phyloP scores from a whole-genome alignment of 2,113 vertebrate genomes.

The Coryphaenoides rupestris region DNA sequence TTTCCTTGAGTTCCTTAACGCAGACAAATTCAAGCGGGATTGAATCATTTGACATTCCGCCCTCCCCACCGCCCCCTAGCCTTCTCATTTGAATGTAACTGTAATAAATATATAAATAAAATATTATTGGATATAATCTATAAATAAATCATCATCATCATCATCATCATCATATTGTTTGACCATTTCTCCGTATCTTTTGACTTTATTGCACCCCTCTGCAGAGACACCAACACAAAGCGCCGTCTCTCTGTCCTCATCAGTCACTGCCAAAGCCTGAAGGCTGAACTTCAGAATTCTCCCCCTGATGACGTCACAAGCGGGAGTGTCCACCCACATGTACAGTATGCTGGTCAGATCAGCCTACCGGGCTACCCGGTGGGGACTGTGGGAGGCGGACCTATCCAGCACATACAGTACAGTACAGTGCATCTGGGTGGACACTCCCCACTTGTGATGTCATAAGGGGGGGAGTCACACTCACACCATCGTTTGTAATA shows the following conservation, averaged over 20 bases:
- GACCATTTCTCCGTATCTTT: slow-evolving; percentile 33
- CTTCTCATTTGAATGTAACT: slow-evolving; percentile 12
- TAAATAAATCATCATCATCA: slow-evolving; percentile 6
- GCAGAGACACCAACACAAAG: slow-evolving; percentile 65
- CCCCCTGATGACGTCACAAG: too few relatives aligned
- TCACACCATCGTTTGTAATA: too few relatives aligned
- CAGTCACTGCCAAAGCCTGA: slow-evolving; percentile 78
- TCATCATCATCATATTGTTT: slow-evolving; percentile 27
- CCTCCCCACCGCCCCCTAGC: slow-evolving; percentile 26
- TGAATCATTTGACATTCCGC: slow-evolving; percentile 19
- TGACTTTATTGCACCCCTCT: slow-evolving; percentile 88
- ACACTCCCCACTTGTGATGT: too few relatives aligned
- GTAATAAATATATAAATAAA: slow-evolving; percentile 31
- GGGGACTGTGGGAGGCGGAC: too few relatives aligned
- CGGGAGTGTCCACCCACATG: too few relatives aligned
- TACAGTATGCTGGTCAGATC: too few relatives aligned
- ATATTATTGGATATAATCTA: slow-evolving; percentile 12
- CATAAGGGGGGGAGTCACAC: too few relatives aligned
- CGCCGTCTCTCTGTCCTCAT: slow-evolving; percentile 73
- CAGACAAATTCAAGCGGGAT: slow-evolving; percentile 13
- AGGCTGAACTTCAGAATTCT: slow-evolving; percentile 67
- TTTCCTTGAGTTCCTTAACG: too few relatives aligned
- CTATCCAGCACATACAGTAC: too few relatives aligned
- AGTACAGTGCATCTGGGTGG: too few relatives aligned
- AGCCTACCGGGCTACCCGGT: too few relatives aligned